phyloP scores from a whole-genome alignment of 2,113 vertebrate genomes.

The Trogon surrucura region DNA sequence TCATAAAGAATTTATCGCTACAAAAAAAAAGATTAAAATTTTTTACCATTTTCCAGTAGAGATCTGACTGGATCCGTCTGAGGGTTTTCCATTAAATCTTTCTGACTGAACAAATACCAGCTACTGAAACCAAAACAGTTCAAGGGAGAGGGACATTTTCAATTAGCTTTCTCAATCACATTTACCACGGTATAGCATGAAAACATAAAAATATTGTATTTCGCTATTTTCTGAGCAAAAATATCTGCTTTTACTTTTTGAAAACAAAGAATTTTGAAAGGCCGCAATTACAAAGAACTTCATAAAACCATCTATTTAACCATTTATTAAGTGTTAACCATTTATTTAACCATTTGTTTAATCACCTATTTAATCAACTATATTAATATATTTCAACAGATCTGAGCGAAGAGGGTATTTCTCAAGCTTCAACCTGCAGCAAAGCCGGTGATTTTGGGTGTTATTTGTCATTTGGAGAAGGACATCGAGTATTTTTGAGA shows the following conservation, averaged over 20 bases:
- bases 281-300: neutral
- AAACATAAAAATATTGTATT: neutral
- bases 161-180: neutral
- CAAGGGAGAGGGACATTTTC: neutral
- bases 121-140: neutral
- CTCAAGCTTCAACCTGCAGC: neutral
- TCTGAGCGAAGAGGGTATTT: neutral
- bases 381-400: neutral
- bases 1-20: neutral
- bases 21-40: neutral
- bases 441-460: neutral
- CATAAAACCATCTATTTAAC: neutral
- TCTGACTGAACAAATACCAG: neutral
- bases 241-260: neutral
- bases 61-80: neutral
- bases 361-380: neutral
- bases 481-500: neutral
- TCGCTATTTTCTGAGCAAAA: neutral
- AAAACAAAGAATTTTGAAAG: neutral
- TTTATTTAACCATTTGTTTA: neutral
- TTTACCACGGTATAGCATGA: neutral
- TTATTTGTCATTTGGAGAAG: neutral
- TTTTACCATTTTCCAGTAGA: neutral
- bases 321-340: neutral
- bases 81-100: neutral